Evolutionary conservation across 1,140 invertebrate genomes (phyloP).

Genomic region (Ceratoteleas bidentatus): DNA sequence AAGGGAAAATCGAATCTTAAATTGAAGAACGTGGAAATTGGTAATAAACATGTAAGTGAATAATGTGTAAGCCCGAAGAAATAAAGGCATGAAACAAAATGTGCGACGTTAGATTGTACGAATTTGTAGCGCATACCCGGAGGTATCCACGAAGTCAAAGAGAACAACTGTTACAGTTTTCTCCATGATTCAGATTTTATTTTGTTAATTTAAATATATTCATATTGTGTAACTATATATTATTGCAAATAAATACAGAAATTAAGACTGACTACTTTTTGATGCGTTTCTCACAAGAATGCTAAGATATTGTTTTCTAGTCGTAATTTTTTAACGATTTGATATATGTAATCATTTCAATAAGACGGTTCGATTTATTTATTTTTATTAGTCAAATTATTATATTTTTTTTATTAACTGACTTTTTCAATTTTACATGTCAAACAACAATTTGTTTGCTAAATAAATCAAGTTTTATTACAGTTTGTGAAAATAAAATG

Average conservation of each 20-base stretch:
- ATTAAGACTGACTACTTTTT: slow-evolving; percentile 76
- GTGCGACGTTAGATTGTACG: slow-evolving; percentile 41
- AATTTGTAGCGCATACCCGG: slow-evolving; percentile 48
- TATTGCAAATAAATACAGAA: slow-evolving; percentile 79
- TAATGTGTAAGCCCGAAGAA: slow-evolving; percentile 49
- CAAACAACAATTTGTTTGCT: too few relatives aligned
- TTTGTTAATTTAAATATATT: slow-evolving; percentile 79
- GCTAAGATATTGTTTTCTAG: too few relatives aligned
- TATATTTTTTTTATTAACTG: too few relatives aligned
- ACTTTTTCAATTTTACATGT: too few relatives aligned
- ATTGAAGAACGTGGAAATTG: slow-evolving; percentile 26
- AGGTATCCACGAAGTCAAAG: slow-evolving; percentile 60
- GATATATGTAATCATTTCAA: too few relatives aligned
- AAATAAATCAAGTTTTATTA: too few relatives aligned
- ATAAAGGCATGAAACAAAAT: slow-evolving; percentile 28
- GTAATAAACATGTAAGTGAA: slow-evolving; percentile 45
- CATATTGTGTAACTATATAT: slow-evolving; percentile 77
- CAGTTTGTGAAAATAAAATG: too few relatives aligned
- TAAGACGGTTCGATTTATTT: too few relatives aligned
- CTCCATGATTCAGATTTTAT: slow-evolving; percentile 72
- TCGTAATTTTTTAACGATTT: too few relatives aligned
- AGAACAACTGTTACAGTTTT: slow-evolving; percentile 59
- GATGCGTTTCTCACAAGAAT: slow-evolving; percentile 12
- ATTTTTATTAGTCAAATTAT: too few relatives aligned
- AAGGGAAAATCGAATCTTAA: slow-evolving; percentile 25